Evolutionary conservation across 1,140 invertebrate genomes (phyloP), one percentile per base, ranked within the genome.

Genomic region (Drosophila mojavensis): DNA sequence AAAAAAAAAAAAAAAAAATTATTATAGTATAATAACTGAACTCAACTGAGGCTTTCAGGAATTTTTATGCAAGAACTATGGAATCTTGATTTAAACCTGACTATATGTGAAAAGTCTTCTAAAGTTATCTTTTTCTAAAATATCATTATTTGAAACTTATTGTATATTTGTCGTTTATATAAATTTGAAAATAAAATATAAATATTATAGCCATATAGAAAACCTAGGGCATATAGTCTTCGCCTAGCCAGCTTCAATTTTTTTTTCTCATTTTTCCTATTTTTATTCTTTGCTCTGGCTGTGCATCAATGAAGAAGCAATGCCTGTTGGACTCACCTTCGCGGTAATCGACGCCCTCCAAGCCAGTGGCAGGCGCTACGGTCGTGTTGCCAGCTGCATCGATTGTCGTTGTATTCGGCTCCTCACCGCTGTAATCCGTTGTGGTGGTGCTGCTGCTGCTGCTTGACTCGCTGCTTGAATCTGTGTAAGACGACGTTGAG

Each of bases 261-360:
- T 11, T 11, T 28, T 7, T 13, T 13, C 33, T 20, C 10, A 17
- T 24, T 51, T 33, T 61, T 61, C 20, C 17, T 59, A 15, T 43
- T 45, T 33, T 33, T 9, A 6, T 33, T 39, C 17, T 60, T 9
- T n/a, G 33, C 28, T 51, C 9, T 55, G 43, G 26, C 48, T 67
- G 51, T 17, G 36, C 24, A 54, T 59, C 51, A 53, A 36, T 58
- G 53, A 56, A 59, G 51, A 15, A 15, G 53, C 63, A 33, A 11
- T 7, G 33, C 36, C 43, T 33, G 11, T 43, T 47, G 15, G 36
- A 89, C 83, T 92, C 66, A 92, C 92, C 83, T 84, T 92, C 91
- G 58, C 75, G 79, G 79, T 92, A 92, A 78, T 92, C 91, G 69
- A 92, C 78, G 79, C 92, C 89, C 63, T 89, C 83, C 69, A 91